Evolutionary conservation across 2,113 vertebrate genomes (phyloP).

Genomic region (Brachyistius frenatus): DNA sequence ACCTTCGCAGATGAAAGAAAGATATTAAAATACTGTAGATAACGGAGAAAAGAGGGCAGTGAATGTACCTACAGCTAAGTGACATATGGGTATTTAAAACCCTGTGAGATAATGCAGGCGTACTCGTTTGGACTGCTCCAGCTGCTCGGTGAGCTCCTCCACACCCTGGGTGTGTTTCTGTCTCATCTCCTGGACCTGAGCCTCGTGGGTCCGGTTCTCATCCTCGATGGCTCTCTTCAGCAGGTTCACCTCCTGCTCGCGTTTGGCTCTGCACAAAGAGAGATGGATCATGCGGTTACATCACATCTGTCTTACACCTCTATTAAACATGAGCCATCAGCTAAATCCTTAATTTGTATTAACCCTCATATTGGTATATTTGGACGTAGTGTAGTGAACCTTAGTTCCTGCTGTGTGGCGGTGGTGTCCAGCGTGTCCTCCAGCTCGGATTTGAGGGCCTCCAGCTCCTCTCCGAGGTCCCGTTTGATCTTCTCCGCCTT

Average conservation of each 20-base stretch:
- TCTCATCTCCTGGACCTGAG: conserved; percentile 95
- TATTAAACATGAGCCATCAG: background rate
- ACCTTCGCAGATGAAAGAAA: conserved; percentile 79
- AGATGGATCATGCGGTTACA: background rate
- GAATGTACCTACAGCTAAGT: background rate
- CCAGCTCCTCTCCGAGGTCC: conserved; percentile 94
- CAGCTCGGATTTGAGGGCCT: conserved; percentile 95
- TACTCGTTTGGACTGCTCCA: conserved; percentile 97
- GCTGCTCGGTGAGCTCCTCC: conserved; percentile 93
- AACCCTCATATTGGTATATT: background rate
- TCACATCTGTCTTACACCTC: background rate
- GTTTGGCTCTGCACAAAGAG: conserved; percentile 88
- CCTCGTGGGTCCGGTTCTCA: conserved; percentile 91
- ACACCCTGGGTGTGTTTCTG: conserved; percentile 93
- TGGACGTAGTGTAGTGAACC: conserved; percentile 76
- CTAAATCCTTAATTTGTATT: background rate
- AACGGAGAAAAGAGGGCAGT: background rate
- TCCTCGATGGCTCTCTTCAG: conserved; percentile 94
- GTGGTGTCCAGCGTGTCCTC: conserved; percentile 96
- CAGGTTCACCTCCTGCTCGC: conserved; percentile 93
- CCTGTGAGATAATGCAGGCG: conserved; percentile 12
- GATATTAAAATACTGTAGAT: background rate
- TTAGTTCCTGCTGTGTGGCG: conserved; percentile 94
- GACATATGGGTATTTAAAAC: background rate
- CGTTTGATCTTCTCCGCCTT: conserved; percentile 96